Evolutionary conservation across 2,797 vertebrate genomes (phyloP).

Genomic region (Gallinago stenura): DNA sequence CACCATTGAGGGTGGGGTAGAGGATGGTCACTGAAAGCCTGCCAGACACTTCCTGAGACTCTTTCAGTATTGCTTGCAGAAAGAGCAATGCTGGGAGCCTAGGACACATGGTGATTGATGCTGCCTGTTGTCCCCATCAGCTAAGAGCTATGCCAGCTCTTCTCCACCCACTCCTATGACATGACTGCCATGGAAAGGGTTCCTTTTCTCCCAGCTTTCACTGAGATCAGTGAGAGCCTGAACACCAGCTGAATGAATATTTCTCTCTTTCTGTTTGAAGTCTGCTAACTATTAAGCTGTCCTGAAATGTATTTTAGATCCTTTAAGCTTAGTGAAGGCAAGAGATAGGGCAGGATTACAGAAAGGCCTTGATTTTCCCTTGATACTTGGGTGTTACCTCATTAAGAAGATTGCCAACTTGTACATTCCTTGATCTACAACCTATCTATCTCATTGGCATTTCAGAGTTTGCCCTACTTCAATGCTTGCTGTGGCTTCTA

Average conservation of each 20-base stretch:
- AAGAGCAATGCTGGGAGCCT: not conserved
- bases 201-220: not conserved
- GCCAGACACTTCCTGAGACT: not conserved
- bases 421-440: not conserved
- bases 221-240: not conserved
- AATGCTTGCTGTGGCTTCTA: not conserved
- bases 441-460: not conserved
- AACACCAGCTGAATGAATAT: not conserved
- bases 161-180: not conserved
- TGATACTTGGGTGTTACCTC: not conserved
- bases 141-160: accelerated
- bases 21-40: not conserved
- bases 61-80: not conserved
- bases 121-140: not conserved
- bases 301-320: conserved; percentile 28
- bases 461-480: not conserved
- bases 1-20: accelerated
- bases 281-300: not conserved
- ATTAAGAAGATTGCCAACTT: not conserved
- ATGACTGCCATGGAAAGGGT: not conserved
- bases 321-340: not conserved
- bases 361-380: not conserved
- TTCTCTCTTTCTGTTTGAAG: not conserved
- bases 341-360: not conserved
- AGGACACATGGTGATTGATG: not conserved